Percentiles rank a stretch among this genome's conserved stretches.
Evolutionary conservation across 2,797 vertebrate species (phyloP).

Genomic region (Pagetopsis macropterus): DNA sequence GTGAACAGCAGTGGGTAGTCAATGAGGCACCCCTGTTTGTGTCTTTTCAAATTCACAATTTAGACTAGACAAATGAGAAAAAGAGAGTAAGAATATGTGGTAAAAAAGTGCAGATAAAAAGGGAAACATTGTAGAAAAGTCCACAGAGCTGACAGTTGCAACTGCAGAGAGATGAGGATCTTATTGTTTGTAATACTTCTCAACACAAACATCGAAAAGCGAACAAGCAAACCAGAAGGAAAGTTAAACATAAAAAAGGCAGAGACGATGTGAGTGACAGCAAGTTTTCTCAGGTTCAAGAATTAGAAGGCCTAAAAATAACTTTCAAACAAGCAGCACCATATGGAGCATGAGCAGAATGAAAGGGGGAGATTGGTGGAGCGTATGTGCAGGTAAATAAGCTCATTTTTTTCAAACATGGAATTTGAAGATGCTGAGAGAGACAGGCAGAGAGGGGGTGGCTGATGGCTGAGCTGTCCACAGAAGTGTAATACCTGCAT

Average conservation of each 20-base stretch:
- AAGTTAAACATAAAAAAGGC: slow-evolving; percentile 38
- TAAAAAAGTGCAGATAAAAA: slow-evolving; percentile 1
- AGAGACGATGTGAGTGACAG: slow-evolving; percentile 56
- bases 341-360: slow-evolving; percentile 65
- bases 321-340: slow-evolving; percentile 57
- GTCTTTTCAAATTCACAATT: slow-evolving; percentile 19
- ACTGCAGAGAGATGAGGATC: slow-evolving; percentile 12
- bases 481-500: slow-evolving; percentile 67
- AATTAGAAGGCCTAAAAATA: slow-evolving; percentile 75
- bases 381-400: slow-evolving; percentile 33
- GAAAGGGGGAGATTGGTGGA: slow-evolving; percentile 44
- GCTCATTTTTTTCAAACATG: slow-evolving; percentile 44
- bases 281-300: slow-evolving; percentile 52
- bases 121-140: slow-evolving; percentile 5
- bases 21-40: slow-evolving; percentile 21
- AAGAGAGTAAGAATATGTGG: not conserved
- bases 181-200: slow-evolving; percentile 6
- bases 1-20: slow-evolving; percentile 34
- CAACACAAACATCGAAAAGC: slow-evolving; percentile 29
- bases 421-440: slow-evolving; percentile 27
- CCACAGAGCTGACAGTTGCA: slow-evolving; percentile 21
- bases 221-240: slow-evolving; percentile 25
- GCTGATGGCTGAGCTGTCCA: slow-evolving; percentile 41
- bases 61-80: not conserved
- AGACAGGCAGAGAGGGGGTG: slow-evolving; percentile 29